Evolutionary conservation across 2,797 vertebrate genomes (phyloP).

Genomic region (Anguilla anguilla): DNA sequence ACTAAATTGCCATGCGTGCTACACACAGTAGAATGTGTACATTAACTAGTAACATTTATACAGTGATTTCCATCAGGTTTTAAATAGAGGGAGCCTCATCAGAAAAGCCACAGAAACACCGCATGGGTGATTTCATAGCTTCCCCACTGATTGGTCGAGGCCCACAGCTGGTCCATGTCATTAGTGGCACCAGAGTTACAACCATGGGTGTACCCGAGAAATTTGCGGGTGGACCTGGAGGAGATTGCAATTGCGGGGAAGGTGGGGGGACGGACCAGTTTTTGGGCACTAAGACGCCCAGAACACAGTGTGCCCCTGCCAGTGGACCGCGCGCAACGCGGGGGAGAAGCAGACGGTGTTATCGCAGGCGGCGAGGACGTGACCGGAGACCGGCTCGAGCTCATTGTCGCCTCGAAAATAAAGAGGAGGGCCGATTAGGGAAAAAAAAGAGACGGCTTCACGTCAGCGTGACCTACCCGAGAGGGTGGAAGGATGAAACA

Average conservation of each 20-base stretch:
- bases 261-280: slow-evolving; percentile 13
- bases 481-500: background rate
- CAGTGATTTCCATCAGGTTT: background rate
- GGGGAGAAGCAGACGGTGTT: no score
- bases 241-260: background rate
- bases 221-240: background rate
- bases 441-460: background rate
- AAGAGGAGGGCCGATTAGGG: background rate
- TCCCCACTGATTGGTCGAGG: background rate
- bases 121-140: background rate
- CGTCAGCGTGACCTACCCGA: background rate
- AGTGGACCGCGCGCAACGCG: background rate
- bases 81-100: background rate
- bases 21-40: background rate
- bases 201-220: background rate
- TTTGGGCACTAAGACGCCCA: background rate
- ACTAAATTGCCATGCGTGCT: background rate
- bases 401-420: background rate
- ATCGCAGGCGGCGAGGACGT: background rate
- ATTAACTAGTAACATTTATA: background rate
- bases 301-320: background rate
- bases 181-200: background rate
- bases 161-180: background rate
- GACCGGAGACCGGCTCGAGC: background rate
- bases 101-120: background rate